Conservation (phyloP, 2,113 vertebrate species). For the Porphyrio hochstetteri region DNA sequence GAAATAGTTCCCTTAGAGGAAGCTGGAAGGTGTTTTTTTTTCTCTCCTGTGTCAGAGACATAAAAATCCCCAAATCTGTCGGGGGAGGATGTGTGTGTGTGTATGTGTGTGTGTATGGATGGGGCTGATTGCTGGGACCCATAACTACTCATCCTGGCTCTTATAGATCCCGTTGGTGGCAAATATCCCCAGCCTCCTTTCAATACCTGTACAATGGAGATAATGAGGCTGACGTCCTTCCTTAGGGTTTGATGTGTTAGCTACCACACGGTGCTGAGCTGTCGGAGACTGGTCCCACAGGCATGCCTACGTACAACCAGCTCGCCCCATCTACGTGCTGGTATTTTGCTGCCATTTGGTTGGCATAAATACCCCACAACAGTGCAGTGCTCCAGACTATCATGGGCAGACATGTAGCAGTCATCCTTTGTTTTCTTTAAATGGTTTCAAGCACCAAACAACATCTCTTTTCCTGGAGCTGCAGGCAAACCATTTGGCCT, state of each 20-base stretch:
- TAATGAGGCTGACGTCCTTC: neutral
- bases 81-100: too few relatives aligned
- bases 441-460: constrained; percentile 18
- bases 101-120: neutral
- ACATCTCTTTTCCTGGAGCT: constrained; percentile 16
- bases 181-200: neutral
- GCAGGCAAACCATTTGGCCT: constrained; percentile 47
- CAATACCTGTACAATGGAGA: neutral
- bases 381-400: neutral
- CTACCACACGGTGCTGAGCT: rapidly evolving
- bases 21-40: neutral
- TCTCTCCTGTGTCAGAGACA: neutral
- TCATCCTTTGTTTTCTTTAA: constrained; percentile 58
- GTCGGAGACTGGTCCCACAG: rapidly evolving
- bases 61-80: neutral
- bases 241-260: rapidly evolving
- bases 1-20: constrained; percentile 6
- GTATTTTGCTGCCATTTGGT: constrained; percentile 21
- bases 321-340: neutral
- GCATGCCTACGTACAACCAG: neutral
- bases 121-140: neutral
- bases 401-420: neutral
- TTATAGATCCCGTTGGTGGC: neutral
- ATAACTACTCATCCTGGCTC: neutral
- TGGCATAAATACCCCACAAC: constrained; percentile 8